Evolutionary conservation across 30 jellyfish, hydroid and myxozoan genomes (phyloP), one percentile per base, ranked within the genome.

Genomic region (Hydractinia symbiolongicarpus): DNA sequence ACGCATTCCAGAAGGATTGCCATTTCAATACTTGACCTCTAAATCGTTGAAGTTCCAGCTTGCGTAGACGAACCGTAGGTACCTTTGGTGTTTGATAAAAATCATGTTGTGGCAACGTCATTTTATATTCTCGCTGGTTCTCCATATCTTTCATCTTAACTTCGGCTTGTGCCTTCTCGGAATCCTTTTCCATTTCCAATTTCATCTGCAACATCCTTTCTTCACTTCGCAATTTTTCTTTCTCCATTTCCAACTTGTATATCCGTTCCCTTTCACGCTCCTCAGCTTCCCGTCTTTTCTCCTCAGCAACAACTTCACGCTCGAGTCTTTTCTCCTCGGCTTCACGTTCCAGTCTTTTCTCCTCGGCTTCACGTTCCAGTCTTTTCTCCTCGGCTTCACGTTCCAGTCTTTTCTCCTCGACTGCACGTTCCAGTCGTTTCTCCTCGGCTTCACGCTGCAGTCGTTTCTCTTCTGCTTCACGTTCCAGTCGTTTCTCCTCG

Each of bases 1-100:
- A 82, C 13, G 67, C 15, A 72, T 74, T 81, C 90, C 90, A 82
- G 62, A 82, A 76, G 5, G 55, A 58, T 82, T 13, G 30, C 78
- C 78, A 68, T 68, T 68, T 40, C 17, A 68, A 13, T 9, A 68
- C 17, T 9, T 68, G 13, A 9, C 88, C 88, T 55, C 30, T 55
- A 58, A 82, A 82, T 20, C 8, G 20, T 16, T 55, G 71, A 15
- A 82, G 49, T 8, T 77, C 8, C 7, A 82, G 20, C 55, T 82
- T 82, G n/a, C 71, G 88, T 50, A 79, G 71, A 17, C 67, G 64
- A 15, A 75, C 30, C 17, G 83, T 75, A 40, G 40, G n/a, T 49
- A 52, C 20, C 71, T n/a, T 71, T 11, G 57, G 8, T 6, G 14
- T 71, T 16, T 9, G n/a, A n/a, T n/a, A n/a, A n/a, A n/a, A n/a